Base-by-base conservation (phyloP, 2,113 vertebrate genomes). In the Sakesphorus luctuosus region DNA sequence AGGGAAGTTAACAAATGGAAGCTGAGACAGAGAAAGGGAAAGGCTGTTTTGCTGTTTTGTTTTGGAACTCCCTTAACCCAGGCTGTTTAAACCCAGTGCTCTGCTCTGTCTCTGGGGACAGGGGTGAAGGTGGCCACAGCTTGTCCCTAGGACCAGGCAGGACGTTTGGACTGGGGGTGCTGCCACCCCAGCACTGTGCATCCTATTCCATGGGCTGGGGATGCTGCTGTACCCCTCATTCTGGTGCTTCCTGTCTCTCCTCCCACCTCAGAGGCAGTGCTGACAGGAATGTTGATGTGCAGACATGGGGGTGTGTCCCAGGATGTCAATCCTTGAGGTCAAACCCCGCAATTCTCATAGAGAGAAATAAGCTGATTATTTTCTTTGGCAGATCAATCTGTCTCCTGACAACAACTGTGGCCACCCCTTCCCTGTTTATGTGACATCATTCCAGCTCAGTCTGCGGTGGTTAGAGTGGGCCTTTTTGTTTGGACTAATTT, bases 401-500 rank as follows among this genome's bases (percentile, higher is more conserved):
- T 11, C 12, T 47, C 36, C 81, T 17, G 24, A 11, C 19, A 52
- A 9, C 25, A 52, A 0, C 77, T 2, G 23, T 58, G 80, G 50
- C 89, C 63, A 3, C 63, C 84, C 91, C 52, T 84, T 40, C 84
- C 59, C 69, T 87, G 84, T 87, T 87, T 71, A 29, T 55, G 58
- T 55, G 87, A 47, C 95, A 67, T 69, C 73, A 38, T 26, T 56
- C 81, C 73, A 19, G 62, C 83, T 6, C 8, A 0, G 4, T 4
- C 49, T 44, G 58, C 1, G 0, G 18, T 13, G 61, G 20, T 35
- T 11, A 17, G 35, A 52, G 61, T 0, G 0, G 47, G 33, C 5
- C 40, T 43, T 87, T 87, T 68, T 94, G 77, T 95, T 96, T 96
- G 93, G 56, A 61, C 29, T 87, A 31, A 59, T 68, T 72, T 59